These are phyloP conservation scores for Polyergus mexicanus DNA, from an alignment of 1,140 invertebrate genomes.

Conservation along the genomic window DNA sequence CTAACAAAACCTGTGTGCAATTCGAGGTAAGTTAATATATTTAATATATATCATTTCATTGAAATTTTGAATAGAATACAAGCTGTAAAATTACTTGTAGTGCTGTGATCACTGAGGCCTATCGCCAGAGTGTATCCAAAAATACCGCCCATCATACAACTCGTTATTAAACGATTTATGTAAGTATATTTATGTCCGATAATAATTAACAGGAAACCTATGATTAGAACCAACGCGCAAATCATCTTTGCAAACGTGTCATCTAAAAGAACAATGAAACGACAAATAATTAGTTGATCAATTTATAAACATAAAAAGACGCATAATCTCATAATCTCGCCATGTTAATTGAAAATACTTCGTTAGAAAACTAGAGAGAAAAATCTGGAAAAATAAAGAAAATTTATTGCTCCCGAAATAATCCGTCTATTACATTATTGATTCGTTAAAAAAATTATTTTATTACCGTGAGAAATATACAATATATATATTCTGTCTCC, in stretches of 20 bases:
- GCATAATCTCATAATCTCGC: not conserved
- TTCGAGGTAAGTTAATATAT: constrained; percentile 10
- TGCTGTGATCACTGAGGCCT: constrained; percentile 51
- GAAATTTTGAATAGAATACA: not conserved
- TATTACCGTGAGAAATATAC: not conserved
- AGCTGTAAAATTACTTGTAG: constrained; percentile 71
- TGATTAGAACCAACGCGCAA: constrained; percentile 86
- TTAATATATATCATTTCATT: constrained; percentile 6
- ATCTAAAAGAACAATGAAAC: constrained; percentile 59
- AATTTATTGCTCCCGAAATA: not conserved
- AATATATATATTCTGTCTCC: too few relatives aligned
- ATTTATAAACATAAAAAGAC: not conserved
- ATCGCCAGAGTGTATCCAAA: constrained; percentile 84
- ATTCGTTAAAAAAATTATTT: not conserved
- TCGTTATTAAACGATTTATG: constrained; percentile 88
- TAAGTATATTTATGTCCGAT: constrained; percentile 89
- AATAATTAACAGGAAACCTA: constrained; percentile 88
- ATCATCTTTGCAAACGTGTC: constrained; percentile 84
- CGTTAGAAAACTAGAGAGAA: not conserved
- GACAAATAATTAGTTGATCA: not conserved
- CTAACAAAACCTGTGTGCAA: not conserved
- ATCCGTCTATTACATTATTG: not conserved
- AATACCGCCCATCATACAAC: constrained; percentile 85
- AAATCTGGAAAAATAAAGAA: not conserved
- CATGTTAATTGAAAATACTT: not conserved